A percentile compares a stretch with the other conserved stretches of the same genome.
These are phyloP conservation scores for Brachionus sp. DNA, from an alignment of 1,140 invertebrate genomes.

Conservation along the genomic window DNA sequence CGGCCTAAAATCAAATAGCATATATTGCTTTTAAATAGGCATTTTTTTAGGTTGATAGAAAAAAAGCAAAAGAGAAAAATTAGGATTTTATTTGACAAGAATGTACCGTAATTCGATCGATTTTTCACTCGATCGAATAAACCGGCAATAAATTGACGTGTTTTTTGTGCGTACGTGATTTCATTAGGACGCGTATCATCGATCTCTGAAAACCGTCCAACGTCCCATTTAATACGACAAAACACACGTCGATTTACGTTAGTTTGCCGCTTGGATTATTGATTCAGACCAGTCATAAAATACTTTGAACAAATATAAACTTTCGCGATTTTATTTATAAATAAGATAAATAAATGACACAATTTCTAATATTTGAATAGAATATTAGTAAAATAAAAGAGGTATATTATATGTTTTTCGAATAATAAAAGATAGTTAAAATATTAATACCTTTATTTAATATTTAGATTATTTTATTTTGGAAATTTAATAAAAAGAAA, in stretches of 20 bases:
- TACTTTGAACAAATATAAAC: slow-evolving; percentile 17
- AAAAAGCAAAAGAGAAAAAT: background rate
- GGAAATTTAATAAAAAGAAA: slow-evolving; percentile 23
- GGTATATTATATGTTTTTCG: background rate
- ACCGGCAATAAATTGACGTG: slow-evolving; percentile 36
- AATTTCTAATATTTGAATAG: slow-evolving; percentile 28
- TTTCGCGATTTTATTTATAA: slow-evolving; percentile 15
- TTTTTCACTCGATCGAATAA: background rate
- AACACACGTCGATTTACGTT: background rate
- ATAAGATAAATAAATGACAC: slow-evolving; percentile 39
- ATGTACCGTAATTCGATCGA: slow-evolving; percentile 4
- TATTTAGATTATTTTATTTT: slow-evolving; percentile 31
- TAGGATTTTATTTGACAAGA: background rate
- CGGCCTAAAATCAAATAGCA: background rate
- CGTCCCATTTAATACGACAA: background rate
- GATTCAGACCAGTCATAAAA: slow-evolving; percentile 22
- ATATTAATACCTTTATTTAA: slow-evolving; percentile 39
- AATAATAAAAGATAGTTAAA: slow-evolving; percentile 12
- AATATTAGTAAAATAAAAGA: slow-evolving; percentile 15
- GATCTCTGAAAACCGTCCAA: background rate
- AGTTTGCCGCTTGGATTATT: background rate
- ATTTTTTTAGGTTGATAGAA: background rate
- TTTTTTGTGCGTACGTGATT: background rate
- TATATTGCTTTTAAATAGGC: background rate
- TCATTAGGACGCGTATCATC: background rate